Evolutionary conservation across 2,113 vertebrate genomes (phyloP).

Genomic region (Formicarius rufipectus): DNA sequence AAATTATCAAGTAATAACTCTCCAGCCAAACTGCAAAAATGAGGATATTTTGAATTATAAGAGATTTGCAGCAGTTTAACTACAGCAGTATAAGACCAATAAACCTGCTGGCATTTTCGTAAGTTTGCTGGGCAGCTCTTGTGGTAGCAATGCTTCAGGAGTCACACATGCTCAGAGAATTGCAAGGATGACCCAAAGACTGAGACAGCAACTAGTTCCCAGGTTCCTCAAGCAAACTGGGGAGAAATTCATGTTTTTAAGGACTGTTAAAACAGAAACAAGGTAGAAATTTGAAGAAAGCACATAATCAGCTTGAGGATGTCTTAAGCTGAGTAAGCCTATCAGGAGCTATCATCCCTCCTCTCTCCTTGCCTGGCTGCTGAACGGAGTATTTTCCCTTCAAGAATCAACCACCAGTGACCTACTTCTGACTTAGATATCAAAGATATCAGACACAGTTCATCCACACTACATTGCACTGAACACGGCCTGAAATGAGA

Average conservation of each 20-base stretch:
- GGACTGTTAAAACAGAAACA: neutral
- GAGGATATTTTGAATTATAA: neutral
- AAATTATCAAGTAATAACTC: neutral
- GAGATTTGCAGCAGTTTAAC: neutral
- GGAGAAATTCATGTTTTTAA: neutral
- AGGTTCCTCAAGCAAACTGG: neutral
- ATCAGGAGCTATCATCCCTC: neutral
- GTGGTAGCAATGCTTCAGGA: neutral
- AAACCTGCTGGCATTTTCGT: neutral
- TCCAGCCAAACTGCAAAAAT: slow-evolving; percentile 8
- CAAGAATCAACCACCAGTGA: neutral
- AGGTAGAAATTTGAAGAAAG: neutral
- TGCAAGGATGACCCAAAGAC: neutral
- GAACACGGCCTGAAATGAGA: neutral
- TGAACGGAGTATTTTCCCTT: neutral
- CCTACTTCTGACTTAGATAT: neutral
- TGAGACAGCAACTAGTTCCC: neutral
- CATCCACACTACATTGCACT: neutral
- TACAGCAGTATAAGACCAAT: neutral
- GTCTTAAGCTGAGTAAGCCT: neutral
- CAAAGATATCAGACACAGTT: neutral
- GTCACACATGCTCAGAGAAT: neutral
- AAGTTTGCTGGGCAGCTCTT: neutral
- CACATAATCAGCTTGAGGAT: neutral
- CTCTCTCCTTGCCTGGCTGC: neutral